Evolutionary conservation across 2,113 vertebrate species (phyloP), one percentile per base, ranked within the genome.

Genomic region (Zosterops borbonicus): DNA sequence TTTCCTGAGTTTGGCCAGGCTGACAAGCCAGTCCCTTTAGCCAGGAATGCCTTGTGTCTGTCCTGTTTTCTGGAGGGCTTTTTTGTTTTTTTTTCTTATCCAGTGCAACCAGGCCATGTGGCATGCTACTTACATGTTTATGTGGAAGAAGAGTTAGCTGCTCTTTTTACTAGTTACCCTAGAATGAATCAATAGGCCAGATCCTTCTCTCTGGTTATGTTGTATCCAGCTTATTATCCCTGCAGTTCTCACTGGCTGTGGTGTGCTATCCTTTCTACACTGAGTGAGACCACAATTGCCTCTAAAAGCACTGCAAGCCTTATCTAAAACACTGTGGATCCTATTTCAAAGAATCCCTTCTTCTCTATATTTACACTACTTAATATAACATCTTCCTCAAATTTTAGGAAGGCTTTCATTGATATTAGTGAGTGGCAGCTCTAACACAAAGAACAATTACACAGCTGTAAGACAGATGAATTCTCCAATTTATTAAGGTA

Each of bases 201-300:
- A 82, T 55, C 14, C 5, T 33, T 50, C 49, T 68, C 12, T 85
- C 69, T 7, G 3, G 19, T 71, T 27, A 28, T 13, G 9, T 9
- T 9, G 18, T 70, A 42, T 7, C 27, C 42, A 78, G 33, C 19
- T 70, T 42, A 47, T 37, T 35, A 21, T 9, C 33, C 18, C 27
- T 9, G 5, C 1, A 3, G 56, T 22, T 74, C 14, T 63, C 73
- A 8, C 22, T 24, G 33, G 22, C 9, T 62, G 46, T 37, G 31
- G 22, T 2, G 20, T 9, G 20, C n/a, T 37, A 3, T 14, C 29
- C 11, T 18, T 77, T 53, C 35, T 42, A 9, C 1, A 1, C 4
- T 8, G 33, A 49, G 21, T 7, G 10, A 69, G 58, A 73, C 5
- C 9, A 50, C 2, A 1, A 67, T 62, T 78, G 21, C 39, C 6